Base-by-base conservation (phyloP, 1,140 invertebrate genomes). In the Hycleus phaleratus region DNA sequence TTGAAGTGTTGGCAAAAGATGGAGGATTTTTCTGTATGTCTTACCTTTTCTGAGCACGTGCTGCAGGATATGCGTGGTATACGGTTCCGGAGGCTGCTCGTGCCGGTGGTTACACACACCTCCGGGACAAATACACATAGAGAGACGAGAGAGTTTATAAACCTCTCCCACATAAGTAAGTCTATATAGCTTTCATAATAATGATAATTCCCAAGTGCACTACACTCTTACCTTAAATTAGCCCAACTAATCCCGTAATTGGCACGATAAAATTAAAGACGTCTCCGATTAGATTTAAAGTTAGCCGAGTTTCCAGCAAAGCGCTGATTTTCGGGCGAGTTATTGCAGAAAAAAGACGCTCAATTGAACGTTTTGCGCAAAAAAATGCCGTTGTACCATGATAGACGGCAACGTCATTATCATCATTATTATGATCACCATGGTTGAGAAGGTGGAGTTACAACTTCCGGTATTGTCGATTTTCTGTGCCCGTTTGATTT, bases 101-200 rank as follows among this genome's bases (percentile, higher is more conserved):
- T 70, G 67, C 67, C 68, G 69, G 69, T 70, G 67, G 68, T 63
- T 70, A 68, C 61, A 68, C 69, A 70, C 69, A 64, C 64, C 67
- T 69, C 66, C 62, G 66, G 68, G 65, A 69, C 56, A 60, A 62
- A 55, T 60, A 64, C 32, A 32, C 32, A 32, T 32, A 32, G 4
- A 32, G 32, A 32, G 32, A 32, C 18, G 18, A 32, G 32, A 64
- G 63, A 69, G 69, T 70, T 70, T 70, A 70, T 70, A 64, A 58
- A 67, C 67, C 67, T 68, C 65, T 53, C 67, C 7, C 32, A 4
- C 32, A 32, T 32, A 32, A 4, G 7, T 32, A 32, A 4, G 7
- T 7, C 4, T 32, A 5, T 32, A 32, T 32, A 32, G 32, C 3
- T 32, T 32, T 32, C 32, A 32, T 32, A 32, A 32, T 32, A 32